phyloP scores from a whole-genome alignment of 2,888 invertebrate species.

The Hypomecis atomaria region DNA sequence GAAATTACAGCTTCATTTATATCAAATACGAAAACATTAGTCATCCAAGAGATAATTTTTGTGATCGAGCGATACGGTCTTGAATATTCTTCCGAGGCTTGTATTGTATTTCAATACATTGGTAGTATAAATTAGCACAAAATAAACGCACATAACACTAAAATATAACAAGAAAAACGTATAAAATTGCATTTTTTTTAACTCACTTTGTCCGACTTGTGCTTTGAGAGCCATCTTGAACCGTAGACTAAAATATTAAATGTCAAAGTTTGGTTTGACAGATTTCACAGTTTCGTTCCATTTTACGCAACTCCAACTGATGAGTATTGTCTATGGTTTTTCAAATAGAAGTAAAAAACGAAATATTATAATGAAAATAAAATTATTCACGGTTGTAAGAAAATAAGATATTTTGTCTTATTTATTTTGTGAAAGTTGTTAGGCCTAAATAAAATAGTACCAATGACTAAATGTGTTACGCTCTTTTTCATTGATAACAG shows the following conservation, averaged over 20 bases:
- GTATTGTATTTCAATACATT: neutral
- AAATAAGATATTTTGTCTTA: neutral
- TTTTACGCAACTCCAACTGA: conserved; percentile 1
- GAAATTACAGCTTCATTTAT: conserved; percentile 9
- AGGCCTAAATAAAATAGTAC: neutral
- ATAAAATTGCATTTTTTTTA: conserved; percentile 45
- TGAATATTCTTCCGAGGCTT: neutral
- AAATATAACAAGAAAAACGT: conserved; percentile 7
- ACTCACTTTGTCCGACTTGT: conserved; percentile 95
- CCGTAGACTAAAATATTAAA: conserved; percentile 64
- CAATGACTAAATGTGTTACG: too few relatives aligned
- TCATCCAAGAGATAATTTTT: conserved; percentile 55
- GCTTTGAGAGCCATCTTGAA: conserved; percentile 94
- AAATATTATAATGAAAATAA: too few relatives aligned
- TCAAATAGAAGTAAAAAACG: too few relatives aligned
- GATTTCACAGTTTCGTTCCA: neutral
- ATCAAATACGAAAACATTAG: conserved; percentile 53
- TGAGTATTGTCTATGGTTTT: neutral
- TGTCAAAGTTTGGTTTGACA: conserved; percentile 29
- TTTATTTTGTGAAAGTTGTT: neutral
- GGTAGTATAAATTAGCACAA: neutral
- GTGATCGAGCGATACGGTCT: neutral
- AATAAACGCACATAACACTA: neutral
- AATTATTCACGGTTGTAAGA: too few relatives aligned
- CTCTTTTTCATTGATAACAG: conserved; percentile 22